Conservation (phyloP, 2,888 invertebrate species). For the Listrodromus nycthemerus region DNA sequence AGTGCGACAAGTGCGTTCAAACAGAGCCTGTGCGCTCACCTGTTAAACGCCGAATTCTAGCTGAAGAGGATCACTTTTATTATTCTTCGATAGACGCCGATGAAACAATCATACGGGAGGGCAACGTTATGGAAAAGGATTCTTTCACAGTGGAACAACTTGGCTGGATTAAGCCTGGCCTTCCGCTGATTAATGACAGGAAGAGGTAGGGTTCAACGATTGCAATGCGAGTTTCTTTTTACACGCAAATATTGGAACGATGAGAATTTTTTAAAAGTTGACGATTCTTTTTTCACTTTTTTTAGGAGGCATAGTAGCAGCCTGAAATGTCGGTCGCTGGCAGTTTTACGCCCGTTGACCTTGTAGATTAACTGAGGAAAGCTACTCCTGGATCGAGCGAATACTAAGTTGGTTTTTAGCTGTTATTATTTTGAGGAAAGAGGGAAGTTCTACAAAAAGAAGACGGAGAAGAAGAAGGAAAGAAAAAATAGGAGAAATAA, state of each 20-base stretch:
- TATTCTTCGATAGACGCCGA: constrained; percentile 73
- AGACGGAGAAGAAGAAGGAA: constrained; percentile 38
- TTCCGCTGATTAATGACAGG: constrained; percentile 82
- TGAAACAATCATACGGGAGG: constrained; percentile 64
- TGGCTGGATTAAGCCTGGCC: constrained; percentile 77
- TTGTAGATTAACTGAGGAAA: constrained; percentile 75
- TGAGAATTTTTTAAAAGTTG: background rate
- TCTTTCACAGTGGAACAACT: constrained; percentile 78
- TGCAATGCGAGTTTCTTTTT: background rate
- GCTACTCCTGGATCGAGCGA: constrained; percentile 70
- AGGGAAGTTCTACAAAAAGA: constrained; percentile 61
- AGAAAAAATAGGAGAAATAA: constrained; percentile 43
- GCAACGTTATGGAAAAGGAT: constrained; percentile 76
- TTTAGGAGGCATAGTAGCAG: constrained; percentile 83
- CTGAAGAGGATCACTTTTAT: constrained; percentile 80
- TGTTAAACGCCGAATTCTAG: constrained; percentile 81
- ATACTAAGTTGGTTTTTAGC: constrained; percentile 65
- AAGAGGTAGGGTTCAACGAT: constrained; percentile 77
- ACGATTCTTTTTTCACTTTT: constrained; percentile 55
- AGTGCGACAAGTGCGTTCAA: constrained; percentile 85
- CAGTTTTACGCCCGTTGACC: constrained; percentile 82
- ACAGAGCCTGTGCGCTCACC: constrained; percentile 82
- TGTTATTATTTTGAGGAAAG: constrained; percentile 66
- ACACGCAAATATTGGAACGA: background rate
- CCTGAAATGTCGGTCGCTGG: constrained; percentile 81